A percentile compares a stretch with the other conserved stretches of the same genome.
phyloP scores from a whole-genome alignment of 1,140 invertebrate species.

The Papilio polyxenes region DNA sequence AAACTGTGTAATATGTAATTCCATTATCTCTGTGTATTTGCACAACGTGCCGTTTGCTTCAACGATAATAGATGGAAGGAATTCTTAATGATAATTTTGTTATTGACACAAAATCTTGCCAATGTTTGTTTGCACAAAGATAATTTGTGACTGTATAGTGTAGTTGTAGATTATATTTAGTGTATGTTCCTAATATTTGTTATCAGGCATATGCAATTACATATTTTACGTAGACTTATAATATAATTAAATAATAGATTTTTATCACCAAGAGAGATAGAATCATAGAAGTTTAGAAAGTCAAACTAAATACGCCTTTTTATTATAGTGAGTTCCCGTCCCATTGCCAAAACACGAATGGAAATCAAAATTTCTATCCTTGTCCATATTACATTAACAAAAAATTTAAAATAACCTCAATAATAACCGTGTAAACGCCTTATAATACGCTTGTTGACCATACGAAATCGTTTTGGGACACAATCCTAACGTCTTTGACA shows the following conservation, averaged over 20 bases:
- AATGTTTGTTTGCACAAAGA: conserved; percentile 27
- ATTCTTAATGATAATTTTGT: conserved; percentile 30
- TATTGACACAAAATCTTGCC: conserved; percentile 26
- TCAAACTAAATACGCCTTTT: too few species aligned
- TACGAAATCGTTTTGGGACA: conserved; percentile 56
- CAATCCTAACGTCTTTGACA: conserved; percentile 49
- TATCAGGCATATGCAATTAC: not conserved
- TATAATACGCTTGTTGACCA: conserved; percentile 72
- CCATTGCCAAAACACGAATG: too few species aligned
- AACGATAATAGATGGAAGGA: conserved; percentile 8
- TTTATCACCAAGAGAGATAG: too few species aligned
- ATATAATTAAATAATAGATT: too few species aligned
- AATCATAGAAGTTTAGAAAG: too few species aligned
- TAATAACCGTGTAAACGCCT: conserved; percentile 68
- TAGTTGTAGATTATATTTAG: conserved; percentile 15
- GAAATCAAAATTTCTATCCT: too few species aligned
- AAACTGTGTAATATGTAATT: conserved; percentile 16
- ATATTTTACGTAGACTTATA: not conserved
- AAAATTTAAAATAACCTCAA: conserved; percentile 39
- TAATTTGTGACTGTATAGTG: not conserved
- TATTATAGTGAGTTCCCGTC: too few species aligned
- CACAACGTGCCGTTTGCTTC: conserved; percentile 20
- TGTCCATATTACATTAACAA: not conserved
- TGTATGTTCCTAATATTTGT: not conserved
- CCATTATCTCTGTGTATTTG: conserved; percentile 3